Conservation (phyloP, 2,888 invertebrate genomes). For the Conchocele bisecta region DNA sequence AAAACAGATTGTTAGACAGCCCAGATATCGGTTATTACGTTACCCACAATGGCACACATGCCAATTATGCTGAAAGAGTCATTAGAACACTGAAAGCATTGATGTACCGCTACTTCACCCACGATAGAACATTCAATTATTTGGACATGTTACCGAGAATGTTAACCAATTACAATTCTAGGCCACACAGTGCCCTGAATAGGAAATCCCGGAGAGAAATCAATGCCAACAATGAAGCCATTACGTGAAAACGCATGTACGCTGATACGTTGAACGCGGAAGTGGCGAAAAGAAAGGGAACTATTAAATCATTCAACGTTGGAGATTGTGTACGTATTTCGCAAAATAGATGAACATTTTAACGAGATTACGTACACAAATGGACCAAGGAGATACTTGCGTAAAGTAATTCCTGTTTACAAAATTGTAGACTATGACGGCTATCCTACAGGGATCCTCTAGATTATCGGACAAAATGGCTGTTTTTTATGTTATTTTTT, state of each 20-base stretch:
- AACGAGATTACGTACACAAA: constrained; percentile 47
- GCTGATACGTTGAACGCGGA: constrained; percentile 22
- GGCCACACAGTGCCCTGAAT: constrained; percentile 16
- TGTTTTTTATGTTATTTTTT: too few relatives aligned
- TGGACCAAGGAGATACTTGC: constrained; percentile 46
- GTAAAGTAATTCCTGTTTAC: constrained; percentile 39
- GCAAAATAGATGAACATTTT: constrained; percentile 28
- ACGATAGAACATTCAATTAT: constrained; percentile 29
- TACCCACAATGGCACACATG: constrained; percentile 27
- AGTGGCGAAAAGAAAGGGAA: constrained; percentile 8
- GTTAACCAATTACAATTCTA: too few relatives aligned
- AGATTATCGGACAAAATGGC: too few relatives aligned
- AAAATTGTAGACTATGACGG: constrained; percentile 31
- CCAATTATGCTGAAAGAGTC: constrained; percentile 35
- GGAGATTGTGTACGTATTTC: constrained; percentile 34
- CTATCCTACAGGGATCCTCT: constrained; percentile 17
- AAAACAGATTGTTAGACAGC: constrained; percentile 23
- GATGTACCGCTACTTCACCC: constrained; percentile 38
- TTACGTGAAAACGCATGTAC: constrained; percentile 19
- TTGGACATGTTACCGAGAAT: too few relatives aligned
- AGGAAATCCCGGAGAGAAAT: constrained; percentile 20
- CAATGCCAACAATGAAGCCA: constrained; percentile 12
- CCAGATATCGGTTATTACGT: constrained; percentile 31
- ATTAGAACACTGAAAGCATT: constrained; percentile 25
- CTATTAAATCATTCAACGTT: constrained; percentile 23